A percentile compares a stretch with the other conserved stretches of the same genome.
phyloP scores from a whole-genome alignment of 2,797 vertebrate species.

The Lateolabrax maculatus region DNA sequence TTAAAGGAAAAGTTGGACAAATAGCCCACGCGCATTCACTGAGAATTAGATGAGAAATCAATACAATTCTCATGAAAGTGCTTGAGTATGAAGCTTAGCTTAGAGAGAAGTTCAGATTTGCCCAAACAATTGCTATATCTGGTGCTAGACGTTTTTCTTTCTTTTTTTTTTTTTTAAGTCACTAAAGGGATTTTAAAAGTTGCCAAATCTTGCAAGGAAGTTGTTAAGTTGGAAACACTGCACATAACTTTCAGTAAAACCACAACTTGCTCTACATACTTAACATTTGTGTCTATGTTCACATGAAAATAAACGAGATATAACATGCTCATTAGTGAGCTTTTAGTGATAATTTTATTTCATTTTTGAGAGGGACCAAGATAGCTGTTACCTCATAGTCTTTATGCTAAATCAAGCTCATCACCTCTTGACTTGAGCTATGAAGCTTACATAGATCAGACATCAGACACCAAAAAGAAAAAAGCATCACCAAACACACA shows the following conservation, averaged over 20 bases:
- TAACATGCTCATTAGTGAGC: background rate
- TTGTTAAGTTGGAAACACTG: background rate
- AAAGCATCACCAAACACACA: background rate
- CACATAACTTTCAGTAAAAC: background rate
- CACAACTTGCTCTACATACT: background rate
- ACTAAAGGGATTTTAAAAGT: background rate
- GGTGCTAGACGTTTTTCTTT: no score
- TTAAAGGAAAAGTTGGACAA: constrained; percentile 10
- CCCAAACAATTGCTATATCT: no score
- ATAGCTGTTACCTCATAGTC: background rate
- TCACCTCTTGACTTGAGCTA: background rate
- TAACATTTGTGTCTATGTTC: background rate
- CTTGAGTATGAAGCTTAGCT: background rate
- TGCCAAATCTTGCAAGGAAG: background rate
- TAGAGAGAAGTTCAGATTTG: background rate
- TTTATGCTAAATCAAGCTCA: background rate
- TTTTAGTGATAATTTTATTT: no score
- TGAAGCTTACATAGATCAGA: background rate
- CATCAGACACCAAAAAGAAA: background rate
- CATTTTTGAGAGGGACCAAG: background rate
- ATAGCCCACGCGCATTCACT: background rate
- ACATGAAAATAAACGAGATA: background rate
- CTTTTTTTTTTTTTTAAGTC: no score
- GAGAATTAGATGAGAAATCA: constrained; percentile 4
- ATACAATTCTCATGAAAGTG: background rate